phyloP scores from a whole-genome alignment of 2,797 vertebrate species.

The Iguana delicatissima region DNA sequence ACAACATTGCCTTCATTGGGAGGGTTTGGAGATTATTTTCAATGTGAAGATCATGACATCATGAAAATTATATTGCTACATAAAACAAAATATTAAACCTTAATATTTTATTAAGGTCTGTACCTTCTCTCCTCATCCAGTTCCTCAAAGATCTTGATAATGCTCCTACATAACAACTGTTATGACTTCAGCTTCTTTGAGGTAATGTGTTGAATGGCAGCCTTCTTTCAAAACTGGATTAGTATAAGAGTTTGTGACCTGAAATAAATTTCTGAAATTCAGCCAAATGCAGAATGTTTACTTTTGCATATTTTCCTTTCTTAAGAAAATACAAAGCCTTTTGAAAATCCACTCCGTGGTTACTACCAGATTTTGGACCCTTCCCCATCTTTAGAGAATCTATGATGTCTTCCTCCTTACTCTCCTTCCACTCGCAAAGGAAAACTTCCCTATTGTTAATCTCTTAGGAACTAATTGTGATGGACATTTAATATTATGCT shows the following conservation, averaged over 20 bases:
- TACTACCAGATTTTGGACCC: too few relatives aligned
- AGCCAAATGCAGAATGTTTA: not conserved
- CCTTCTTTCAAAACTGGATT: not conserved
- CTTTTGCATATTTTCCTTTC: not conserved
- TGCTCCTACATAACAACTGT: not conserved
- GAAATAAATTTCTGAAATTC: not conserved
- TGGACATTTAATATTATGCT: too few relatives aligned
- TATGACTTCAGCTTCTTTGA: not conserved
- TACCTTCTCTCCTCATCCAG: not conserved
- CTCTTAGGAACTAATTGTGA: too few relatives aligned
- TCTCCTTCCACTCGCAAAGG: too few relatives aligned
- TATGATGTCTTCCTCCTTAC: too few relatives aligned
- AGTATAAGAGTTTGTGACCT: not conserved
- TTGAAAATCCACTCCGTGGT: too few relatives aligned
- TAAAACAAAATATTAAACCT: slow-evolving; percentile 49
- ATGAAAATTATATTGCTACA: slow-evolving; percentile 38
- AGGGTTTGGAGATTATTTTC: slow-evolving; percentile 22
- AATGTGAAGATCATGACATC: slow-evolving; percentile 29
- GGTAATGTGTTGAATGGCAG: not conserved
- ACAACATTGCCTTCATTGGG: not conserved
- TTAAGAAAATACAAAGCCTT: too few relatives aligned
- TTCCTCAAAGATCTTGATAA: not conserved
- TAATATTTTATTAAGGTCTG: slow-evolving; percentile 7
- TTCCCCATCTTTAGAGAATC: too few relatives aligned
- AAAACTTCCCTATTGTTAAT: too few relatives aligned